phyloP scores from a whole-genome alignment of 2,888 invertebrate species.

The Netelia inedita region DNA sequence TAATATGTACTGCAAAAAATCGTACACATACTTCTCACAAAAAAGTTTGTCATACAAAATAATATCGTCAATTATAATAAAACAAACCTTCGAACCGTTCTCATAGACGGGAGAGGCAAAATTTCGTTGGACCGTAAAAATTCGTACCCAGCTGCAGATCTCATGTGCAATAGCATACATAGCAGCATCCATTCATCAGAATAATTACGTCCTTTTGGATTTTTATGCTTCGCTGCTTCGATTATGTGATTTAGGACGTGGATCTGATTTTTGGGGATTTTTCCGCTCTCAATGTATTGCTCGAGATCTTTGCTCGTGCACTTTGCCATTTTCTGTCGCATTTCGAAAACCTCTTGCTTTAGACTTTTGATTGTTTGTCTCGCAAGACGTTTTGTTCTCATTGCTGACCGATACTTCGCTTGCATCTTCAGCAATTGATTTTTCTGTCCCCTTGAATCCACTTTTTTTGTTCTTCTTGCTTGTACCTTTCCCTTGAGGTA shows the following conservation, averaged over 20 bases:
- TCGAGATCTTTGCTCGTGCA: constrained; percentile 41
- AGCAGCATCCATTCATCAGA: constrained; percentile 65
- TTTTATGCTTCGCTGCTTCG: constrained; percentile 39
- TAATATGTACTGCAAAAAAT: constrained; percentile 7
- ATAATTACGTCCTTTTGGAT: constrained; percentile 53
- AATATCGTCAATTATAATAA: not conserved
- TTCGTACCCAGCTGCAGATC: constrained; percentile 54
- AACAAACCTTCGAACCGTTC: constrained; percentile 21
- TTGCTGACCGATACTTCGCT: constrained; percentile 33
- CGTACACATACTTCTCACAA: not conserved
- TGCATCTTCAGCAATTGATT: constrained; percentile 17
- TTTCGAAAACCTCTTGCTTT: constrained; percentile 30
- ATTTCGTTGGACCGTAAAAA: constrained; percentile 58
- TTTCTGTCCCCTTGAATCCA: constrained; percentile 7
- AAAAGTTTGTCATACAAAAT: not conserved
- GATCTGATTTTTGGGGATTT: constrained; percentile 28
- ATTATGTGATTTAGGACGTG: constrained; percentile 46
- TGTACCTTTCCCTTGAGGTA: constrained; percentile 7
- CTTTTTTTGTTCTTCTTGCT: constrained; percentile 3
- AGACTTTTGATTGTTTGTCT: constrained; percentile 27
- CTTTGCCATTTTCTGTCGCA: constrained; percentile 33
- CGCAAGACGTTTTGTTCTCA: constrained; percentile 17
- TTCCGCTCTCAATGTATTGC: constrained; percentile 25
- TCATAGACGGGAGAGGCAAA: constrained; percentile 16
- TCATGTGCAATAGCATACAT: constrained; percentile 65